These are phyloP conservation scores for Pomacea maculata DNA, from an alignment of 1,140 invertebrate genomes.

Conservation along the genomic window DNA sequence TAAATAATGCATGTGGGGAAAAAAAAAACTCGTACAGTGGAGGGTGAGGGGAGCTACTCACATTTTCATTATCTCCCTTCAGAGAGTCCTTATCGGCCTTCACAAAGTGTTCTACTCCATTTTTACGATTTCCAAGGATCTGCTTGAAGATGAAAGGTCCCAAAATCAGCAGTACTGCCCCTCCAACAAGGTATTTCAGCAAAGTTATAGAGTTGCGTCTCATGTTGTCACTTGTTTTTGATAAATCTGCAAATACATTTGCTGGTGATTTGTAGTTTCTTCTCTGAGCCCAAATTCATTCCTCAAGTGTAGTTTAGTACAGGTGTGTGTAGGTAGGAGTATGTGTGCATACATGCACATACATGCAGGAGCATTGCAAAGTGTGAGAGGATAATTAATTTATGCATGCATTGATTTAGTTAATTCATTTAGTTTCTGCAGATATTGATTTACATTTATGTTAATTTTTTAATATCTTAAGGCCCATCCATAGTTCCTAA, in stretches of 20 bases:
- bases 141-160: constrained; percentile 33
- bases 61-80: neutral
- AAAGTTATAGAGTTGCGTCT: constrained; percentile 35
- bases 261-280: neutral
- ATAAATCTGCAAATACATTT: neutral
- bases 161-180: constrained; percentile 23
- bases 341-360: too few species aligned
- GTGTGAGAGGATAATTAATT: too few species aligned
- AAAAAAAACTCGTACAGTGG: neutral
- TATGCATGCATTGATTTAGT: too few species aligned
- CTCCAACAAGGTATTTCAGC: constrained; percentile 35
- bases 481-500: too few species aligned
- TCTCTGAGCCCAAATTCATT: neutral
- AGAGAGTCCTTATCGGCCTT: neutral
- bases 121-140: constrained; percentile 16
- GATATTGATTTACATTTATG: too few species aligned
- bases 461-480: too few species aligned
- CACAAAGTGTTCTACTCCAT: constrained; percentile 8
- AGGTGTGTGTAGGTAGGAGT: too few species aligned
- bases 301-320: too few species aligned
- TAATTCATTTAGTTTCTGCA: too few species aligned
- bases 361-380: too few species aligned
- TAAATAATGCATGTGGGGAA: constrained; percentile 1
- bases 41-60: neutral
- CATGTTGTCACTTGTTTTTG: constrained; percentile 21